phyloP scores from a whole-genome alignment of 2,888 invertebrate genomes.

The Drosophila kambysellisi region DNA sequence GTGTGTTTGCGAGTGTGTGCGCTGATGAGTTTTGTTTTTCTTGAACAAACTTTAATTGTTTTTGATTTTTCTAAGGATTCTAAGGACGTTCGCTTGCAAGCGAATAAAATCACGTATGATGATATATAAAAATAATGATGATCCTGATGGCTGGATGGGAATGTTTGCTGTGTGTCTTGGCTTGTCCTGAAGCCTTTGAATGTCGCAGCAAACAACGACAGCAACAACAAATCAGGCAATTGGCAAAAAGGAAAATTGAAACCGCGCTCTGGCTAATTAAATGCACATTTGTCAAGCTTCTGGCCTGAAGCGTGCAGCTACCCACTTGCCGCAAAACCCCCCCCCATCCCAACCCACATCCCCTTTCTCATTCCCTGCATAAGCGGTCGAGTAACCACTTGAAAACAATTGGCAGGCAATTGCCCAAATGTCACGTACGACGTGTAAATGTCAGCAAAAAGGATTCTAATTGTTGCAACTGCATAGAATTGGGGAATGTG shows the following conservation, averaged over 20 bases:
- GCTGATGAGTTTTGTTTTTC: constrained; percentile 78
- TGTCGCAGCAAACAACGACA: constrained; percentile 20
- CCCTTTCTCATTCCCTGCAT: neutral
- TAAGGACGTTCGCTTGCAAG: constrained; percentile 60
- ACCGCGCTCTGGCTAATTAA: constrained; percentile 66
- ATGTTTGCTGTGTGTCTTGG: constrained; percentile 22
- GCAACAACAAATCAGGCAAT: constrained; percentile 39
- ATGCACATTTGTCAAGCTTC: constrained; percentile 77
- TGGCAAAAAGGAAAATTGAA: constrained; percentile 35
- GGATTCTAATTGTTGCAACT: constrained; percentile 70
- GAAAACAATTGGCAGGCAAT: constrained; percentile 61
- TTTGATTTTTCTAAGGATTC: constrained; percentile 80
- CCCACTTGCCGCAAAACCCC: neutral
- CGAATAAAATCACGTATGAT: constrained; percentile 14
- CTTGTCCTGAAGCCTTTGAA: constrained; percentile 58
- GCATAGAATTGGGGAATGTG: neutral
- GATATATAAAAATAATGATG: constrained; percentile 12
- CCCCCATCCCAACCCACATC: too few relatives aligned
- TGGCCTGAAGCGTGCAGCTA: constrained; percentile 24
- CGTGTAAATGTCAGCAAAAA: constrained; percentile 63
- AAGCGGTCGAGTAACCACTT: constrained; percentile 42
- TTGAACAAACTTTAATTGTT: constrained; percentile 79
- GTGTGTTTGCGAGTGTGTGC: constrained; percentile 5
- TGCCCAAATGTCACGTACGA: constrained; percentile 74
- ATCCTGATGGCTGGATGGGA: neutral